Evolutionary conservation across 2,888 invertebrate species (phyloP).

Genomic region (Drosophila ezoana): DNA sequence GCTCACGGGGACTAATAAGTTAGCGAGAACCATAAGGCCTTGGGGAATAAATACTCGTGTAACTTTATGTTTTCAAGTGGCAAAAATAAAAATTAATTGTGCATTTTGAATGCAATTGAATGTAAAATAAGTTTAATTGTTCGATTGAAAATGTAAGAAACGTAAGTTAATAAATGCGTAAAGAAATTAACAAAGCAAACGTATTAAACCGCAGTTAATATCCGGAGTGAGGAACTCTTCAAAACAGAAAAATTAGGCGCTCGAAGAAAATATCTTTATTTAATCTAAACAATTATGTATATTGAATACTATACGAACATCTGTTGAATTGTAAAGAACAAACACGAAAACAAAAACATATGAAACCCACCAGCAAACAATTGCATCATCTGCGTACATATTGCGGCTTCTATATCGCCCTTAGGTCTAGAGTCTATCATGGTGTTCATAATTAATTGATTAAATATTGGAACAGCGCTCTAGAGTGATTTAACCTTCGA

Average conservation of each 20-base stretch:
- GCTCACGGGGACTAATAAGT: slow-evolving; percentile 30
- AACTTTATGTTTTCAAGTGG: slow-evolving; percentile 36
- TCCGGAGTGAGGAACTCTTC: too few relatives aligned
- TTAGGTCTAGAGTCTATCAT: slow-evolving; percentile 7
- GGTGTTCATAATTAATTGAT: slow-evolving; percentile 35
- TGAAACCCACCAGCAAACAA: slow-evolving; percentile 2
- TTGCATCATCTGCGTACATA: slow-evolving; percentile 18
- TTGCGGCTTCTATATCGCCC: not conserved
- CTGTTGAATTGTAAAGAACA: slow-evolving; percentile 16
- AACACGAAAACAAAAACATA: slow-evolving; percentile 10
- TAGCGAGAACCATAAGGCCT: slow-evolving; percentile 23
- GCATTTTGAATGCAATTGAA: slow-evolving; percentile 1
- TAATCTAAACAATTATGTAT: slow-evolving; percentile 7
- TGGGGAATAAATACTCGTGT: slow-evolving; percentile 35
- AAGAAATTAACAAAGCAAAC: too few relatives aligned
- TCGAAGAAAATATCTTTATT: not conserved
- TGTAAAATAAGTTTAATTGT: too few relatives aligned
- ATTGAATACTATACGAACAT: slow-evolving; percentile 7
- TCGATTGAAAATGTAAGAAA: too few relatives aligned
- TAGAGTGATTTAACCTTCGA: slow-evolving; percentile 50
- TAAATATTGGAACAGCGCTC: slow-evolving; percentile 36
- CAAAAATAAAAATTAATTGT: slow-evolving; percentile 27
- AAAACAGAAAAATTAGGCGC: not conserved
- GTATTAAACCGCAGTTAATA: too few relatives aligned
- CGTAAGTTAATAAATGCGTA: too few relatives aligned